Percentiles rank a stretch among this genome's conserved stretches.
Evolutionary conservation across 1,140 invertebrate genomes (phyloP).

Genomic region (Sinonovacula constricta): DNA sequence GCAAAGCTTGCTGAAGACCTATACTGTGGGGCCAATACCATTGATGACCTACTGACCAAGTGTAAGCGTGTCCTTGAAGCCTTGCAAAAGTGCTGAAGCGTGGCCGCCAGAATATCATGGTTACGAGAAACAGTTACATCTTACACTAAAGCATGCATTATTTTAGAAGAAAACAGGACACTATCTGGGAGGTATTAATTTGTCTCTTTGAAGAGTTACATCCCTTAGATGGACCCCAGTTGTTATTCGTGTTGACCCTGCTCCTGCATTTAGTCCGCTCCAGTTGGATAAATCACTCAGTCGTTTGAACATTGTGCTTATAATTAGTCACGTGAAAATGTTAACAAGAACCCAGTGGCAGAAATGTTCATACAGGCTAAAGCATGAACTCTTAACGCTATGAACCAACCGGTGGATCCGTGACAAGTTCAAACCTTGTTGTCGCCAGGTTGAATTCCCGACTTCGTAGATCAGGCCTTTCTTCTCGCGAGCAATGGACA

Average conservation of each 20-base stretch:
- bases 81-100: slow-evolving; percentile 48
- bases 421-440: neutral
- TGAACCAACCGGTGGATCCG: slow-evolving; percentile 17
- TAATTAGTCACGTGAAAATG: slow-evolving; percentile 52
- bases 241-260: slow-evolving; percentile 48
- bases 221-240: slow-evolving; percentile 46
- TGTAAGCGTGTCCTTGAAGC: slow-evolving; percentile 9
- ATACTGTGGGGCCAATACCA: slow-evolving; percentile 25
- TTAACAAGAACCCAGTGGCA: slow-evolving; percentile 56
- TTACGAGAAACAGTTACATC: slow-evolving; percentile 39
- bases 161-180: slow-evolving; percentile 31
- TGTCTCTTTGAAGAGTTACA: slow-evolving; percentile 4
- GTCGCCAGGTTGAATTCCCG: slow-evolving; percentile 27
- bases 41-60: slow-evolving; percentile 29
- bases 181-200: slow-evolving; percentile 20
- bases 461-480: neutral
- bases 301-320: slow-evolving; percentile 15
- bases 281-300: slow-evolving; percentile 31
- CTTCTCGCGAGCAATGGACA: slow-evolving; percentile 24
- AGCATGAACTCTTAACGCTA: slow-evolving; percentile 26
- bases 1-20: slow-evolving; percentile 35
- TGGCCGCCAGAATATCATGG: slow-evolving; percentile 14
- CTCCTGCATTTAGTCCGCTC: slow-evolving; percentile 49
- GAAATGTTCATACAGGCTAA: slow-evolving; percentile 40
- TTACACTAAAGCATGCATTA: slow-evolving; percentile 19